Base-by-base conservation (phyloP, 1,140 invertebrate genomes). In the Drosophila mayri region DNA sequence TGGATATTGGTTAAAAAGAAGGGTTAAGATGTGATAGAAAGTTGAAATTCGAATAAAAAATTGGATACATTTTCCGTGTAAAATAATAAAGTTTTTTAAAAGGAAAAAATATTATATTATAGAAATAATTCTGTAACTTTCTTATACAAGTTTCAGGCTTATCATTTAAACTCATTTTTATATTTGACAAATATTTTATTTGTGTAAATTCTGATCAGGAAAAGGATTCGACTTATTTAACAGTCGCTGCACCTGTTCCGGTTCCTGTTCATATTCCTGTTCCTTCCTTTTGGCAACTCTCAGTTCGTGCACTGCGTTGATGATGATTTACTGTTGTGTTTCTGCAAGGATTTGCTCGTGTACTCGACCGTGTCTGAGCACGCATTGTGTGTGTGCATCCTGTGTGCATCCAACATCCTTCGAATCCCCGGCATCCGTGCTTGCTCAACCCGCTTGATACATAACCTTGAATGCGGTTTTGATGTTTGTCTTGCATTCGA, bases 301-400 rank as follows among this genome's bases (percentile, higher is more conserved):
- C 50, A 30, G 43, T 41, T 55, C 43, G 52, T 66, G 76, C 74
- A 40, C 65, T 72, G 79, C 68, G 55, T 90, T 91, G 88, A 91
- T 87, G 90, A 91, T 91, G 88, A 91, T 91, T 91, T 91, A 91
- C 81, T 83, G 74, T 91, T 91, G 91, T 91, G 90, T 86, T 82
- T 79, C 76, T 86, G 76, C 81, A 58, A 86, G 90, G 90, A 91
- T 91, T 91, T 91, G 76, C 76, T 66, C 57, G 79, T 88, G 85
- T 90, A 90, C 75, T 90, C 85, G 64, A 88, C 74, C 85, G 54
- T 90, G 85, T 85, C 85, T 81, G 73, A 57, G 57, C 61, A 62
- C 50, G 64, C 76, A 78, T 61, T 66, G 68, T 76, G 55, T 55
- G 61, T 66, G 47, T 62, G 79, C 68, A 60, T 65, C 65, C 50